Conservation (phyloP, 2,797 vertebrate species). For the Tragopan temminckii region DNA sequence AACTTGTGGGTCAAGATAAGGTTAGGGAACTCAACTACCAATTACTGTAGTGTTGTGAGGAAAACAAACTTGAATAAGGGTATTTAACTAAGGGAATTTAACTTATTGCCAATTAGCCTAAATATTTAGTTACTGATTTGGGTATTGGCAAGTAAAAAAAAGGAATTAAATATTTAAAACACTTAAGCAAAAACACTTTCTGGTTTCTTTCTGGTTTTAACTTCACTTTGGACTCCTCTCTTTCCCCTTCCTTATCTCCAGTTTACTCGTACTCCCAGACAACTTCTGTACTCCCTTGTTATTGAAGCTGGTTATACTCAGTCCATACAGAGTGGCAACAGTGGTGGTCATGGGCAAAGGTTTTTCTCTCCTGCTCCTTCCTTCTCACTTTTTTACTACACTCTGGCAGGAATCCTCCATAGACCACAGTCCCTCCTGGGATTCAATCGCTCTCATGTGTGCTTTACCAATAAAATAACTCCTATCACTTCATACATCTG, state of each 20-base stretch:
- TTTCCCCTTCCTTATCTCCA: background rate
- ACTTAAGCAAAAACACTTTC: background rate
- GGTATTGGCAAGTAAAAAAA: background rate
- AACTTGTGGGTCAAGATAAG: background rate
- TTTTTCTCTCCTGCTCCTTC: background rate
- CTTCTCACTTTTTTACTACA: background rate
- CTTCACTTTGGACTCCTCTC: background rate
- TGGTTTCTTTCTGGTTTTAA: background rate
- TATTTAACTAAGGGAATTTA: background rate
- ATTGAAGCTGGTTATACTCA: background rate
- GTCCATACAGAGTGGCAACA: background rate
- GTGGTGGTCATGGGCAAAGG: background rate
- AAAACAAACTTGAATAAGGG: background rate
- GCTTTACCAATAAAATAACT: background rate
- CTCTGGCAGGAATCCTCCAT: rapidly evolving
- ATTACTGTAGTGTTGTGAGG: background rate
- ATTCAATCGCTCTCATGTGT: background rate
- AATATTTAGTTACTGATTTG: background rate
- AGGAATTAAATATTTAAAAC: background rate
- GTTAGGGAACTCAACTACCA: background rate
- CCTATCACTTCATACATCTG: background rate
- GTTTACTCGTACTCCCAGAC: background rate
- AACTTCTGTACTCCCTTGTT: background rate
- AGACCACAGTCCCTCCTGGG: background rate
- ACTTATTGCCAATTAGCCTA: background rate